These are phyloP conservation scores for Emys orbicularis DNA, from an alignment of 2,797 vertebrate genomes.

Conservation along the genomic window DNA sequence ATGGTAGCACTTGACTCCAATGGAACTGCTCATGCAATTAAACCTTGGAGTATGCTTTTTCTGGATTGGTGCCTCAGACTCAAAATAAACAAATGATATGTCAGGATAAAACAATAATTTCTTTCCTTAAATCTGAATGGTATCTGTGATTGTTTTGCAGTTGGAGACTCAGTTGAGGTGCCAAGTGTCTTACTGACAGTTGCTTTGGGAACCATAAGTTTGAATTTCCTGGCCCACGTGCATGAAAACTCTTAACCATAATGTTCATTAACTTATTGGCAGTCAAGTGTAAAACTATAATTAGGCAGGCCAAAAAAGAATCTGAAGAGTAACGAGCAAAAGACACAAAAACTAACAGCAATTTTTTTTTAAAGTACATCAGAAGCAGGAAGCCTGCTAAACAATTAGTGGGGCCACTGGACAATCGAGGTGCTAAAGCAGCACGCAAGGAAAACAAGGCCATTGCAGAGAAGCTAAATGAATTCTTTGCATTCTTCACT, in stretches of 20 bases:
- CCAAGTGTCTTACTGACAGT: background rate
- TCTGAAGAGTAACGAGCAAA: background rate
- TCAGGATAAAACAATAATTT: background rate
- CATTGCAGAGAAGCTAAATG: no score
- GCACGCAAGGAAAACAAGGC: no score
- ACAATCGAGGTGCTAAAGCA: no score
- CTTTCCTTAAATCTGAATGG: slow-evolving; percentile 3
- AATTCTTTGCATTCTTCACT: no score
- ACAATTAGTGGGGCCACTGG: no score
- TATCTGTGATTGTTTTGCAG: background rate
- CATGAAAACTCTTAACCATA: background rate
- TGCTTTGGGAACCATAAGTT: background rate
- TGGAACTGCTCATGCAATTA: background rate
- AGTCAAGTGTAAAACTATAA: background rate
- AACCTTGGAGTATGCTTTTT: background rate
- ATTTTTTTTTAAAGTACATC: no score
- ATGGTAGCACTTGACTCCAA: background rate
- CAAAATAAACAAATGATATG: background rate
- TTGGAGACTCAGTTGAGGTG: background rate
- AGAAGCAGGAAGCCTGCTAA: no score
- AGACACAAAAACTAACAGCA: background rate
- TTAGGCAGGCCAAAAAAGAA: background rate
- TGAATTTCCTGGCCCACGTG: slow-evolving; percentile 31
- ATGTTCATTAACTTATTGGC: background rate
- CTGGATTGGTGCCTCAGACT: background rate